These are phyloP conservation scores for Onychomys torridus DNA, from an alignment of 2,797 vertebrate species.

Conservation along the genomic window DNA sequence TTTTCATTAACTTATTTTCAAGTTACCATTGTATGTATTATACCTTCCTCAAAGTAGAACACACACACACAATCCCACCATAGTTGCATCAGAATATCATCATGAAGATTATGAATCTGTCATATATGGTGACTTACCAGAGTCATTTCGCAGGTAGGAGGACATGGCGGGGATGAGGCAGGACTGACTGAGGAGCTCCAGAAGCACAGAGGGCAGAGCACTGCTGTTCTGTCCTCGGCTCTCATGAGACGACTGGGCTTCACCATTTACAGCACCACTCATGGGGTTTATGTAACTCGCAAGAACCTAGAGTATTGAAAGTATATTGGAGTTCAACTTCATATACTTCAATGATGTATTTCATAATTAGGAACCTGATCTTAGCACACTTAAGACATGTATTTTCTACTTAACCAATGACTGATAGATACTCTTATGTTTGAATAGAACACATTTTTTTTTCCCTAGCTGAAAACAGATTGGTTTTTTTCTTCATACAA, in stretches of 20 bases:
- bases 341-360: neutral
- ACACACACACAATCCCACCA: neutral
- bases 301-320: constrained; percentile 91
- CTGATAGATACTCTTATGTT: neutral
- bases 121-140: constrained; percentile 89
- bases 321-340: constrained; percentile 3
- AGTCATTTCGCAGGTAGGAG: constrained; percentile 98
- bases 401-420: constrained; percentile 33
- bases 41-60: neutral
- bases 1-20: neutral
- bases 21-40: neutral
- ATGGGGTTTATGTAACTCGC: constrained; percentile 99
- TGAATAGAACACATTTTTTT: neutral
- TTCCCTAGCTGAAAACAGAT: neutral
- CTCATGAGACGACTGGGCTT: constrained; percentile 89
- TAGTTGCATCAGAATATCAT: neutral
- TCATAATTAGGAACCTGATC: constrained; percentile 37
- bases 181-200: constrained; percentile 97
- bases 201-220: constrained; percentile 94
- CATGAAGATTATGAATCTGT: neutral
- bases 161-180: constrained; percentile 99
- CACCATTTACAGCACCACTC: constrained; percentile 90
- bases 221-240: constrained; percentile 93
- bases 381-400: neutral
- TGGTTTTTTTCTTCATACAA: neutral